phyloP scores from a whole-genome alignment of 1,140 invertebrate species.

The Druon quercuslanigerum region DNA sequence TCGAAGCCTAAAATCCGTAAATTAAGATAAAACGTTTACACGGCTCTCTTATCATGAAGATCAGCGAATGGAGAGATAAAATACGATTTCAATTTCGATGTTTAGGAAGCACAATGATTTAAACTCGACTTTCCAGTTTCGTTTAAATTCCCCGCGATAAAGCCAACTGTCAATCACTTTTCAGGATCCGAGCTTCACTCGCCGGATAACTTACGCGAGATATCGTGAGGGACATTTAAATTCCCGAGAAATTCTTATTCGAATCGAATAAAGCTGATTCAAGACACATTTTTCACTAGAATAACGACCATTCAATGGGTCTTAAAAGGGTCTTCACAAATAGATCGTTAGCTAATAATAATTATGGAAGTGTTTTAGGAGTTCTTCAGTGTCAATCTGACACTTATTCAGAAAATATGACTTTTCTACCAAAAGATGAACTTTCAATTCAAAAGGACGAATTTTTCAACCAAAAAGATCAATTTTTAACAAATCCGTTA shows the following conservation, averaged over 20 bases:
- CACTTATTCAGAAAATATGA: too few relatives aligned
- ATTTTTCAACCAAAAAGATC: too few relatives aligned
- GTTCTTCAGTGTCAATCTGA: neutral
- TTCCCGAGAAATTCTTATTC: neutral
- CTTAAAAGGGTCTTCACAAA: neutral
- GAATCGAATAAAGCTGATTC: neutral
- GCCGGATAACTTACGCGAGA: neutral
- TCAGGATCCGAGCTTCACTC: neutral
- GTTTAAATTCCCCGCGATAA: neutral
- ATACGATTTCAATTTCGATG: neutral
- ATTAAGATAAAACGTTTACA: too few relatives aligned
- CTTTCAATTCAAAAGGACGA: too few relatives aligned
- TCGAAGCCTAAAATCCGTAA: too few relatives aligned
- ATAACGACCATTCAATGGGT: neutral
- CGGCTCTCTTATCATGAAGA: too few relatives aligned
- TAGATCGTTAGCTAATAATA: too few relatives aligned
- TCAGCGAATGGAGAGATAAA: too few relatives aligned
- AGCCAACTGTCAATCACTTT: neutral
- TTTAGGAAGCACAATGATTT: neutral
- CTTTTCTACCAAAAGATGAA: too few relatives aligned
- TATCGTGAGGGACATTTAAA: constrained; percentile 2
- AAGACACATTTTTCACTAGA: neutral
- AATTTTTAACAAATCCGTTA: too few relatives aligned
- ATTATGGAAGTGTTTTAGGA: too few relatives aligned
- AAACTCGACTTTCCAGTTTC: neutral